Evolutionary conservation across 2,113 vertebrate species (phyloP).

Genomic region (Carettochelys insculpta): DNA sequence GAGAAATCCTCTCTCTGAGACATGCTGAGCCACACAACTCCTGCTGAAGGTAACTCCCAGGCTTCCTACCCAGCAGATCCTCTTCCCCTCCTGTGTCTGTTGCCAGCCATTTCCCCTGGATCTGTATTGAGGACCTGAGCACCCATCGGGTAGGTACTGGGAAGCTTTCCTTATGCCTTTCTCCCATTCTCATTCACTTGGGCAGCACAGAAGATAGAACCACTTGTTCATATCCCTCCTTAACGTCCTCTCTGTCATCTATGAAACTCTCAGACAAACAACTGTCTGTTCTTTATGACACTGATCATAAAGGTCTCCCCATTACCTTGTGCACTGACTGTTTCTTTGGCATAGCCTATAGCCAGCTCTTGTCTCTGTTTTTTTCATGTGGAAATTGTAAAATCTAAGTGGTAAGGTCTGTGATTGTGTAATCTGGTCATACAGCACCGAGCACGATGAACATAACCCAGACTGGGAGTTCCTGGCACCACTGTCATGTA

Average conservation of each 20-base stretch:
- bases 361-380: not conserved
- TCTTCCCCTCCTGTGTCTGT: not conserved
- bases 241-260: not conserved
- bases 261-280: not conserved
- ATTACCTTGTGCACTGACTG: not conserved
- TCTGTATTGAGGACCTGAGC: not conserved
- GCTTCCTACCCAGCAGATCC: not conserved
- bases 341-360: not conserved
- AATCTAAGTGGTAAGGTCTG: not conserved
- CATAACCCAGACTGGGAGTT: not conserved
- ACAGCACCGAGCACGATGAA: not conserved
- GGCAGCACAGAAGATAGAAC: not conserved
- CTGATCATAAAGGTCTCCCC: not conserved
- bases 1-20: not conserved
- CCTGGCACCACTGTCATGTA: not conserved
- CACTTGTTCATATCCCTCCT: not conserved
- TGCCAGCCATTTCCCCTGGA: not conserved
- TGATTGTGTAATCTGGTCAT: not conserved
- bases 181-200: not conserved
- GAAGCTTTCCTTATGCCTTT: not conserved
- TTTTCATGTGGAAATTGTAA: not conserved
- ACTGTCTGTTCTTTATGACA: not conserved
- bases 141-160: not conserved
- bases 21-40: rapidly evolving
- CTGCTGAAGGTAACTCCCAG: not conserved